phyloP scores from a whole-genome alignment of 1,140 invertebrate species.

The Antheraea pernyi region DNA sequence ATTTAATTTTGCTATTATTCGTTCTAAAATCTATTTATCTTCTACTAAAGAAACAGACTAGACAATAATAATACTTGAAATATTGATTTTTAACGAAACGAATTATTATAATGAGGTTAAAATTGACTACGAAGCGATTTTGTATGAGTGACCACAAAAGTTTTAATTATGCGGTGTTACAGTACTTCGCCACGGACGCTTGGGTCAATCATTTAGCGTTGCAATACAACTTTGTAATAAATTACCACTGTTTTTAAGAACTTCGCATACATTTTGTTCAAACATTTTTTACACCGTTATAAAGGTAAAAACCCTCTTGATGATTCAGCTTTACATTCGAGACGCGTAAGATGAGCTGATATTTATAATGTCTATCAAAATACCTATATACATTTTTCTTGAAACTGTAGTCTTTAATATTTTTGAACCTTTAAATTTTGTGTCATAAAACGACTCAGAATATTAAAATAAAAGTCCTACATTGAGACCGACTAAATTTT shows the following conservation, averaged over 20 bases:
- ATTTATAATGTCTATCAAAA: conserved; percentile 5
- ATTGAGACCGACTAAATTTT: no score
- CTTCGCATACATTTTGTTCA: conserved; percentile 3
- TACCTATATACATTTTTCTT: not conserved
- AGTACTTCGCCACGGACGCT: not conserved
- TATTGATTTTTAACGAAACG: not conserved
- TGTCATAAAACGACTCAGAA: no score
- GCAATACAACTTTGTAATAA: conserved; percentile 12
- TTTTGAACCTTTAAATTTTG: not conserved
- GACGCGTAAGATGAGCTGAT: conserved; percentile 10
- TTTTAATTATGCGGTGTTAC: not conserved
- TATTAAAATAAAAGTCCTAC: no score
- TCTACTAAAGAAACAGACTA: not conserved
- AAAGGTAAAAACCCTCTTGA: conserved; percentile 20
- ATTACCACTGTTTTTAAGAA: conserved; percentile 18
- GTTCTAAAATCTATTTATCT: no score
- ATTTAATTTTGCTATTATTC: no score
- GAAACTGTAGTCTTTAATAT: not conserved
- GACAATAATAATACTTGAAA: not conserved
- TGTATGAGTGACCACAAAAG: not conserved
- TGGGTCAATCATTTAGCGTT: conserved; percentile 13
- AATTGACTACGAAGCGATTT: not conserved
- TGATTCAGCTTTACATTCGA: conserved; percentile 21
- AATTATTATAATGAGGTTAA: not conserved
- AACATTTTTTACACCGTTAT: conserved; percentile 24